phyloP scores from a whole-genome alignment of 2,888 invertebrate species.

The Agriopis marginaria region DNA sequence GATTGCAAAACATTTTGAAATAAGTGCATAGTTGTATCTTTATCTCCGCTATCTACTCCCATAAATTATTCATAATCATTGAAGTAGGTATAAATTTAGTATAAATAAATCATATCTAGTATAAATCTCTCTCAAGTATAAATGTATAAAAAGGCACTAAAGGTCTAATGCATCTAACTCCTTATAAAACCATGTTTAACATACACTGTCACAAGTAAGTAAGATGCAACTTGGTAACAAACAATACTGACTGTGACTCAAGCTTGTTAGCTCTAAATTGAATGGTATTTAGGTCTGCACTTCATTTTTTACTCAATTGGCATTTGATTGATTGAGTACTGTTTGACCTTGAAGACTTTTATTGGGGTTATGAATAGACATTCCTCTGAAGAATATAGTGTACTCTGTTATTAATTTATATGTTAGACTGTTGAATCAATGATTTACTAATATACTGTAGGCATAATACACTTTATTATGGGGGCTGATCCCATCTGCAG shows the following conservation, averaged over 20 bases:
- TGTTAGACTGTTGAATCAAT: neutral
- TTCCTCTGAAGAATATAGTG: conserved; percentile 3
- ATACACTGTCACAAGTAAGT: neutral
- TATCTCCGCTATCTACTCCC: conserved; percentile 4
- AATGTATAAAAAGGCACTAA: neutral
- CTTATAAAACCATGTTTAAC: too few relatives aligned
- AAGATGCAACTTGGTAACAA: conserved; percentile 1
- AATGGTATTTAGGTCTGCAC: conserved; percentile 29
- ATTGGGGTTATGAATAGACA: conserved; percentile 35
- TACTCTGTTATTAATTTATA: conserved; percentile 13
- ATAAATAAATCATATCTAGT: too few relatives aligned
- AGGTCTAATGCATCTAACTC: neutral
- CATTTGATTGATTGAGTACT: conserved; percentile 34
- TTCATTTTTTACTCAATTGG: conserved; percentile 27
- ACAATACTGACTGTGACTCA: conserved; percentile 10
- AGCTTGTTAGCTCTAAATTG: conserved; percentile 25
- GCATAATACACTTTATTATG: too few relatives aligned
- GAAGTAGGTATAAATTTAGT: neutral
- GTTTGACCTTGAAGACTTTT: conserved; percentile 32
- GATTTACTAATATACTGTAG: neutral
- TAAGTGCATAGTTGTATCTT: neutral
- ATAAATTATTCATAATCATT: neutral
- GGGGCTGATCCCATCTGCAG: too few relatives aligned
- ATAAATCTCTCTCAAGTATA: neutral
- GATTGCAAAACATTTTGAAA: conserved; percentile 7